Base-by-base conservation (phyloP, 2,113 vertebrate species). In the Lanius collurio region DNA sequence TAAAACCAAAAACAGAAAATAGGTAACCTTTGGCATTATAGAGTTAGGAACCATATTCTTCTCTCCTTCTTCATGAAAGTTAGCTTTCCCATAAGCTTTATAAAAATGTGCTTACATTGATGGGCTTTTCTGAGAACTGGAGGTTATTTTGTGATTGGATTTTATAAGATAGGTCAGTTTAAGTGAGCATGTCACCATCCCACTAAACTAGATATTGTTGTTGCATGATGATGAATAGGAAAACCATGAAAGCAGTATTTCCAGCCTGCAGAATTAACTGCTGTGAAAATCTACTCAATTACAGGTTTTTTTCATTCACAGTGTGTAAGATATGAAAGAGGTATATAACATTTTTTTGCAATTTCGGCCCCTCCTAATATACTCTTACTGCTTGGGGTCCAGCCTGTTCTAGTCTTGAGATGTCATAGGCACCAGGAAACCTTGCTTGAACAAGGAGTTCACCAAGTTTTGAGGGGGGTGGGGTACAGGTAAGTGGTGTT, bases 401-500 rank as follows among this genome's bases (percentile, higher is more conserved):
- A 94, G 71, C 75, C 87, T 91, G 55, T 91, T 94, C 7, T 95
- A 95, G 91, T 90, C 82, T 91, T 93, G 87, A 69, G 86, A 93
- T 94, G 87, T 67, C 79, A 41, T 95, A 94, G 92, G 59, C 75
- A 65, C 75, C 90, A 86, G 37, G 90, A 89, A 83, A 46, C 70
- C 30, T 95, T 85, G 71, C 90, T 88, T 87, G 90, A 65, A 87
- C 75, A 31, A 20, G 79, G 87, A 88, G 52, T 53, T 93, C 17
- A 0, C 75, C 93, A 67, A 80, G 46, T 83, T 74, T 89, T 95
- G 87, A 74, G 93, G 91, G 42, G 79, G 90, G 95, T 92, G 90
- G 93, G 93, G 88, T 94, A 88, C 87, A 96, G 93, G 93, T 96
- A 86, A 88, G 85, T 94, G 79, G 95, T 97, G 96, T 95, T 97